These are phyloP conservation scores for Sussaba pulchella DNA, from an alignment of 2,888 invertebrate species.

Conservation along the genomic window DNA sequence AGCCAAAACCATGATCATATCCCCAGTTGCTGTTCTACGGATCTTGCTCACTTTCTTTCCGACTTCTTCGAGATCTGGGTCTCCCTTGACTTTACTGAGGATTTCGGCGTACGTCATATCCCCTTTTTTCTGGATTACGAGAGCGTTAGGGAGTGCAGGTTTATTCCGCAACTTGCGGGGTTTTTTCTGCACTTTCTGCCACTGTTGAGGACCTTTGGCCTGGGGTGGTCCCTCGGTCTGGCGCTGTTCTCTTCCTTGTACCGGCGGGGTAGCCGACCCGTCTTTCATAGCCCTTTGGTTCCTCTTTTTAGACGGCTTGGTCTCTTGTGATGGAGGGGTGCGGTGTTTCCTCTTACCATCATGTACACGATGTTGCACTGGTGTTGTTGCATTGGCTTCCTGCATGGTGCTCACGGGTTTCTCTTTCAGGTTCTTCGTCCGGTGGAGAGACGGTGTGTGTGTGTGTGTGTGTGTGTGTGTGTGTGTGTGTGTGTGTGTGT, in stretches of 20 bases:
- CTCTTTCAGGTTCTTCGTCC: too few relatives aligned
- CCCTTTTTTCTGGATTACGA: conserved; percentile 13
- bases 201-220: background rate
- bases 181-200: conserved; percentile 13
- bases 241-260: background rate
- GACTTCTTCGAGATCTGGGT: background rate
- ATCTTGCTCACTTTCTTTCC: conserved; percentile 36
- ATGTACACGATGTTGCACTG: too few relatives aligned
- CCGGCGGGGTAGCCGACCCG: too few relatives aligned
- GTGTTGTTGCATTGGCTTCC: too few relatives aligned
- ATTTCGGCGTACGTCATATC: conserved; percentile 18
- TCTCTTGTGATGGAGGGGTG: too few relatives aligned
- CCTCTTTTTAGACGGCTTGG: too few relatives aligned
- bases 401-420: too few relatives aligned
- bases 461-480: too few relatives aligned
- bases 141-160: background rate
- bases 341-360: too few relatives aligned
- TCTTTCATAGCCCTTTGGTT: too few relatives aligned
- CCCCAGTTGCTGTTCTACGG: conserved; percentile 35
- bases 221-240: background rate
- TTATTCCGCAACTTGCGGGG: background rate
- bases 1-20: conserved; percentile 41
- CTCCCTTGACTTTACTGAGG: conserved; percentile 2
- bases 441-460: too few relatives aligned
- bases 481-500: too few relatives aligned